phyloP scores from a whole-genome alignment of 2,797 vertebrate genomes.

The Enteromius thamalakanensis region DNA sequence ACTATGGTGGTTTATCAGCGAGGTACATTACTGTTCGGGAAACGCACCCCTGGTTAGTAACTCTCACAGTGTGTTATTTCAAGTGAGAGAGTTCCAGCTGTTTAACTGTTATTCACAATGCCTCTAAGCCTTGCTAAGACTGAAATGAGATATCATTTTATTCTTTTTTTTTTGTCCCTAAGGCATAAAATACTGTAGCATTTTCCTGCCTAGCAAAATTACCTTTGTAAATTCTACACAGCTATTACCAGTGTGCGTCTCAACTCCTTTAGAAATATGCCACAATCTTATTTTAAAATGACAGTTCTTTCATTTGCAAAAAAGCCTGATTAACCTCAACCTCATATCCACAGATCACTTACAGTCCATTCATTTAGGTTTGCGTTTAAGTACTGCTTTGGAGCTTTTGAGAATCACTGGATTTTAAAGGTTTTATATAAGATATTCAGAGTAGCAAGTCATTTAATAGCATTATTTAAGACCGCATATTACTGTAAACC shows the following conservation, averaged over 20 bases:
- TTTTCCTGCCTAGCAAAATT: slow-evolving; percentile 1
- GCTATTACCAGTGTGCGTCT: not conserved
- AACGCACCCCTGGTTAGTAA: not conserved
- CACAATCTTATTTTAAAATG: slow-evolving; percentile 4
- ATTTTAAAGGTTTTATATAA: not conserved
- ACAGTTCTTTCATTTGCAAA: not conserved
- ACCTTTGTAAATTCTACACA: not conserved
- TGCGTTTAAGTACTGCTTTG: not conserved
- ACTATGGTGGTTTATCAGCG: no score
- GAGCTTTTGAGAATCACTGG: not conserved
- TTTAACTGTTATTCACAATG: not conserved
- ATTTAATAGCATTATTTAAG: not conserved
- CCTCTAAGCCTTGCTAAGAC: not conserved
- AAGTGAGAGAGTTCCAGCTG: slow-evolving; percentile 27
- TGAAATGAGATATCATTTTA: slow-evolving; percentile 4
- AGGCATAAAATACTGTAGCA: not conserved
- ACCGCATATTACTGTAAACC: not conserved
- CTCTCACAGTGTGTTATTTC: slow-evolving; percentile 15
- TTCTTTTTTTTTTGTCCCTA: not conserved
- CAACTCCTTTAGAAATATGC: not conserved
- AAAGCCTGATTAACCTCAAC: not conserved
- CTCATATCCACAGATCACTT: not conserved
- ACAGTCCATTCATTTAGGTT: not conserved
- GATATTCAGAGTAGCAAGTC: slow-evolving; percentile 12
- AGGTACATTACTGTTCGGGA: no score